These are phyloP conservation scores for Rachycentron canadum DNA, from an alignment of 2,797 vertebrate genomes.

Conservation along the genomic window DNA sequence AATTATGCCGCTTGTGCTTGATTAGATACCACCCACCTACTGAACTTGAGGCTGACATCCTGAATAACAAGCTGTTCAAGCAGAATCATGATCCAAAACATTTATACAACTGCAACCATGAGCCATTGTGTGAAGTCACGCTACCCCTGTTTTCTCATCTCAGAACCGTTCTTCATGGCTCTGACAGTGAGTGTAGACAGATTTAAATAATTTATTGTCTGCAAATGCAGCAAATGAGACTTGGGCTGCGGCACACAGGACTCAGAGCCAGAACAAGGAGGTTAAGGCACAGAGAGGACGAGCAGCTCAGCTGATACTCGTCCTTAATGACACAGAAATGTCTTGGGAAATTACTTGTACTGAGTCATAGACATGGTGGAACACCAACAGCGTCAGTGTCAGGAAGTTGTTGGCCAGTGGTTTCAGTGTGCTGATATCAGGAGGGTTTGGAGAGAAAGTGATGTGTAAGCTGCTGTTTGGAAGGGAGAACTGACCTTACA, in stretches of 20 bases:
- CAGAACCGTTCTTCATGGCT: conserved; percentile 34
- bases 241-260: conserved; percentile 1
- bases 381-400: conserved; percentile 64
- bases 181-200: conserved; percentile 30
- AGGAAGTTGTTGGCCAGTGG: conserved; percentile 57
- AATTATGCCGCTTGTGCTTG: conserved; percentile 19
- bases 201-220: conserved; percentile 56
- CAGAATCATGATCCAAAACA: conserved; percentile 64
- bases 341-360: conserved; percentile 48
- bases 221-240: conserved; percentile 56
- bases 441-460: conserved; percentile 47
- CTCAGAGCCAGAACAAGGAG: conserved; percentile 17
- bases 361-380: conserved; percentile 59
- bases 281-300: conserved; percentile 26
- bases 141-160: conserved; percentile 40
- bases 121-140: conserved; percentile 40
- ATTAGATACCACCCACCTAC: conserved; percentile 49
- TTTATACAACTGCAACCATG: conserved; percentile 56
- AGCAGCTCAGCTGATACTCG: conserved; percentile 38
- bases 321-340: conserved; percentile 37
- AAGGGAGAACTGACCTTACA: conserved; percentile 11
- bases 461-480: conserved; percentile 56
- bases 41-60: conserved; percentile 53
- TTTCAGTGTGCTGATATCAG: conserved; percentile 55
- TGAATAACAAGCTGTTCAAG: conserved; percentile 66